Evolutionary conservation across 2,797 vertebrate genomes (phyloP), one percentile per base, ranked within the genome.

Genomic region (Cephalopachus bancanus): DNA sequence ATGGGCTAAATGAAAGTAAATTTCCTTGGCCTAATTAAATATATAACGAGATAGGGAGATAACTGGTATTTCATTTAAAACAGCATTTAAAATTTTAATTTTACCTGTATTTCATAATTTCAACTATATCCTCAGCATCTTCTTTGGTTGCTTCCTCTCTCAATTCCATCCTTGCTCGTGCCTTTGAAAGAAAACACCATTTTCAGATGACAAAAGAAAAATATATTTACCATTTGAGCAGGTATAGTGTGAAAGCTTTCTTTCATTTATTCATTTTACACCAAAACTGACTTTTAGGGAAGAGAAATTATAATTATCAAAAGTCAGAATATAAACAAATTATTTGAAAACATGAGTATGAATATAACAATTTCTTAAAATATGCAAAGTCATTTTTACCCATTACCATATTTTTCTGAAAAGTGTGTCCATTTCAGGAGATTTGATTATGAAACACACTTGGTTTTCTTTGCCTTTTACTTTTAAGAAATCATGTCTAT

Each of bases 51-150:
- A 83, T 44, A 51, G 55, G 64, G 95, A 86, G 59, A 76, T 90
- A 33, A 94, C 17, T 55, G 44, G 5, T 74, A 64, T 78, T 64
- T 83, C 69, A 64, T 78, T 64, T 83, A 93, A 87, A 92, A 89
- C 37, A 93, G 33, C 55, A 92, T 33, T 87, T 93, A 57, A 92
- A 93, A 75, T 76, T 81, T 72, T 71, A 83, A 16, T 74, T 64
- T 97, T 98, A 99, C 99, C 99, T 99, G 75, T 99, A 99, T 98
- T 99, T 99, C 99, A 99, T 99, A 97, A 99, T 99, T 97, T 99
- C 99, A 97, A 99, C 98, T 85, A 99, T 99, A 94, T 99, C 99
- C 64, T 99, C 99, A 91, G 99, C 99, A 97, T 99, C 99, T 96
- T 98, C 98, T 98, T 99, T 99, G 55, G 99, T 99, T 44, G 99